Base-by-base conservation (phyloP, 2,797 vertebrate species). In the Columba guinea region DNA sequence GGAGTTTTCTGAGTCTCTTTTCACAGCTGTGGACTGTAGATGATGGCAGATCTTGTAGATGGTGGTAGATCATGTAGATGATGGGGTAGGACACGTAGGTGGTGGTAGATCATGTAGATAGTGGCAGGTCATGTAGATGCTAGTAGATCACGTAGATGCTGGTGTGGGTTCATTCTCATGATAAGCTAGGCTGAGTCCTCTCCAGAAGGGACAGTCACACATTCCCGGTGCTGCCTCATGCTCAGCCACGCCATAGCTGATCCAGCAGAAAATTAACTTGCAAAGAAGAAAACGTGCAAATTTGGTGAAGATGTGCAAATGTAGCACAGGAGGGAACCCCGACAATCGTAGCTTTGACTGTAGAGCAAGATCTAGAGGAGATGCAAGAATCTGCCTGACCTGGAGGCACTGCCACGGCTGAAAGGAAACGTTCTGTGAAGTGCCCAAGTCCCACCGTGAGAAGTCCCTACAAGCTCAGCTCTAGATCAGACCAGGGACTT, bases 141-240 rank as follows among this genome's bases (percentile, higher is more conserved):
- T 44, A 16, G 41, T 44, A 44, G 41, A 18, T 44, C 41, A 44
- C 17, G 44, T 10, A 44, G 44, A 20, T 46, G 3, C 28, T 59
- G 3, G 1, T 2, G 6, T 3, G 3, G 39, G 30, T 82, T 34
- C 1, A 0, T 41, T 58, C 44, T 58, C 5, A 3, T 18, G 44
- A 4, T 51, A 5, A 49, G 34, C 51, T 41, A 19, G 20, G 34
- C 60, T 24, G 34, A 37, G 41, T 22, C 32, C 64, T 56, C 18
- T 2, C 28, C 34, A 8, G 58, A 64, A 83, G n/a, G 46, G 37
- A 19, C 2, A 7, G 21, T 20, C 39, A 8, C 3, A 0, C 6
- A 2, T 74, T 53, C 37, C 77, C 19, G 10, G 48, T 56, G 41
- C 64, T 2, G 5, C 26, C 26, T 46, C 24, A 7, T 12, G 56